Evolutionary conservation across 2,797 vertebrate species (phyloP).

Genomic region (Rhynchonycteris naso): DNA sequence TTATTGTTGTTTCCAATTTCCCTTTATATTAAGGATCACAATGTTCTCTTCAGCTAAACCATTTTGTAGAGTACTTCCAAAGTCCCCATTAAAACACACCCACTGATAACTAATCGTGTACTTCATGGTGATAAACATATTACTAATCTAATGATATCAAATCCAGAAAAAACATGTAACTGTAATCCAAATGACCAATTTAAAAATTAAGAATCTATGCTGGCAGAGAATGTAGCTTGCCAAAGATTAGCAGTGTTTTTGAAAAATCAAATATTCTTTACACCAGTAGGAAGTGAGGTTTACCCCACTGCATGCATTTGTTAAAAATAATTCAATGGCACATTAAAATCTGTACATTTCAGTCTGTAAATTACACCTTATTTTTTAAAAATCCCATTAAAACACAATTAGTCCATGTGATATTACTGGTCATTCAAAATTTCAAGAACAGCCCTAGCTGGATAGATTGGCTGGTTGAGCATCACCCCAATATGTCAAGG

Average conservation of each 20-base stretch:
- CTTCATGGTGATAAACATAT: neutral
- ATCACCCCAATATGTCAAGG: too few relatives aligned
- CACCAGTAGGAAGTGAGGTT: neutral
- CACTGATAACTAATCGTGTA: neutral
- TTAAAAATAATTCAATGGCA: constrained; percentile 28
- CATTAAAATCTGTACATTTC: neutral
- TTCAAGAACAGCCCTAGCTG: neutral
- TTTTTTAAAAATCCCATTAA: neutral
- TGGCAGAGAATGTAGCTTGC: neutral
- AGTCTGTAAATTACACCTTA: neutral
- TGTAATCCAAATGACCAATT: neutral
- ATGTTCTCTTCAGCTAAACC: neutral
- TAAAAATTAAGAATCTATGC: neutral
- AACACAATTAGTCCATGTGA: neutral
- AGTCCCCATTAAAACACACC: neutral
- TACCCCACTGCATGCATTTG: neutral
- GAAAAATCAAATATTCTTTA: neutral
- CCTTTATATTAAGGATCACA: neutral
- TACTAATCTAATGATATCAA: constrained; percentile 33
- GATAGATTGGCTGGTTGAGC: too few relatives aligned
- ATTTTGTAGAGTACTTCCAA: constrained; percentile 14
- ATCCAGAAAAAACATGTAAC: constrained; percentile 14
- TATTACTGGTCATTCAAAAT: neutral
- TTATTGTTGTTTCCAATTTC: constrained; percentile 1
- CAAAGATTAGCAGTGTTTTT: neutral